Evolutionary conservation across 1,140 invertebrate genomes (phyloP).

Genomic region (Calliphora vicina): DNA sequence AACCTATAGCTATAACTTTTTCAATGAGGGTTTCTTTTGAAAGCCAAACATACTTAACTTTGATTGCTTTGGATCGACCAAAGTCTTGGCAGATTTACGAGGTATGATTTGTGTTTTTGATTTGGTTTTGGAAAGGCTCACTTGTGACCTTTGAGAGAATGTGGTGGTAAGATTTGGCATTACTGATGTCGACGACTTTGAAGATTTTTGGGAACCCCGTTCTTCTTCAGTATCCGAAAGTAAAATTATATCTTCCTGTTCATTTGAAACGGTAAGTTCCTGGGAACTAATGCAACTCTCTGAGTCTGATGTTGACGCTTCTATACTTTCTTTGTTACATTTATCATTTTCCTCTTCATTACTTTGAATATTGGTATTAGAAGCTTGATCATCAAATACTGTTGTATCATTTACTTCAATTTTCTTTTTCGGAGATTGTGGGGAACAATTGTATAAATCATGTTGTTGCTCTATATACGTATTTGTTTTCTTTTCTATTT

Average conservation of each 20-base stretch:
- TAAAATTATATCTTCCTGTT: slow-evolving; percentile 22
- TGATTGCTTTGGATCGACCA: slow-evolving; percentile 42
- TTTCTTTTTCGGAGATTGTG: background rate
- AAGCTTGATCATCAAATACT: background rate
- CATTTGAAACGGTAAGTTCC: background rate
- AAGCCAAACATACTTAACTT: slow-evolving; percentile 61
- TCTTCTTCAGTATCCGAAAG: slow-evolving; percentile 31
- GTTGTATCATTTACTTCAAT: background rate
- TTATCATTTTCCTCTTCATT: background rate
- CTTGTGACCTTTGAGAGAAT: background rate
- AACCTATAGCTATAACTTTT: slow-evolving; percentile 34
- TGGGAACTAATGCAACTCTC: background rate
- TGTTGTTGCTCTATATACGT: background rate
- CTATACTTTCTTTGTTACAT: background rate
- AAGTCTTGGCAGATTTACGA: slow-evolving; percentile 39
- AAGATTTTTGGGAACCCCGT: background rate
- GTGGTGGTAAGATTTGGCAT: background rate
- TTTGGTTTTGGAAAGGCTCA: slow-evolving; percentile 43
- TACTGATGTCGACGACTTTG: background rate
- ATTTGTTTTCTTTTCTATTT: slow-evolving; percentile 35
- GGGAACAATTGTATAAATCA: background rate
- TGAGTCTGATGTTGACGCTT: background rate
- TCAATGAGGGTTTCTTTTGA: slow-evolving; percentile 53
- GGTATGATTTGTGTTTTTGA: slow-evolving; percentile 33
- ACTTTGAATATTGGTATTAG: background rate